Percentiles rank a stretch among this genome's conserved stretches.
Conservation (phyloP, 2,888 invertebrate species). For the Melanostoma scalare region DNA sequence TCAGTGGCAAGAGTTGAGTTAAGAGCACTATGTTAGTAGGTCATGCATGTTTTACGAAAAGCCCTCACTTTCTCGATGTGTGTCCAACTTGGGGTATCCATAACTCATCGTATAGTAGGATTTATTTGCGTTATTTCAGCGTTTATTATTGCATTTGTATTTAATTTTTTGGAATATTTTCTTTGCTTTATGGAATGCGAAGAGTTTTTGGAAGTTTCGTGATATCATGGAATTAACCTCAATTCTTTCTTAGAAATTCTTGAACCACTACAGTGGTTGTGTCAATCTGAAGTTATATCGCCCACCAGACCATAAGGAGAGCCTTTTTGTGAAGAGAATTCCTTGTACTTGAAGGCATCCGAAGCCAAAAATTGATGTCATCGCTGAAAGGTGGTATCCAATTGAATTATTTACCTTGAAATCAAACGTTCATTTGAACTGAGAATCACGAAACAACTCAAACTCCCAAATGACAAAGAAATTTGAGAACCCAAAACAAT, state of each 20-base stretch:
- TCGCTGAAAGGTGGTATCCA: not conserved
- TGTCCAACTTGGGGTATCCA: slow-evolving; percentile 28
- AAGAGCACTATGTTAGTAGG: slow-evolving; percentile 57
- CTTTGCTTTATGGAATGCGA: slow-evolving; percentile 7
- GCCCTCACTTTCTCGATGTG: slow-evolving; percentile 29
- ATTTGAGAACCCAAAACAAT: too few relatives aligned
- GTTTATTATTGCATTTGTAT: slow-evolving; percentile 57
- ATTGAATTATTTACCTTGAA: not conserved
- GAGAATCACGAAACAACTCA: too few relatives aligned
- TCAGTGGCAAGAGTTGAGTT: slow-evolving; percentile 17
- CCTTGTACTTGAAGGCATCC: not conserved
- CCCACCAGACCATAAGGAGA: not conserved
- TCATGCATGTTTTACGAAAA: slow-evolving; percentile 71
- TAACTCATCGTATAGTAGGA: slow-evolving; percentile 26
- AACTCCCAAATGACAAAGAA: too few relatives aligned
- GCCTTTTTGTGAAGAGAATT: slow-evolving; percentile 30
- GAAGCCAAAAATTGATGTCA: slow-evolving; percentile 42
- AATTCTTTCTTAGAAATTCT: slow-evolving; percentile 4
- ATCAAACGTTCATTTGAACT: too few relatives aligned
- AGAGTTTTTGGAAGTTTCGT: slow-evolving; percentile 56
- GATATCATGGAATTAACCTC: slow-evolving; percentile 52
- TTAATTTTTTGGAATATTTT: slow-evolving; percentile 15
- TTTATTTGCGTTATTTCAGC: slow-evolving; percentile 55
- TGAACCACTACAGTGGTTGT: not conserved
- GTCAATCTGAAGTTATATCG: slow-evolving; percentile 34